These are phyloP conservation scores for Zaprionus taronus DNA, from an alignment of 1,140 invertebrate genomes.

Conservation along the genomic window DNA sequence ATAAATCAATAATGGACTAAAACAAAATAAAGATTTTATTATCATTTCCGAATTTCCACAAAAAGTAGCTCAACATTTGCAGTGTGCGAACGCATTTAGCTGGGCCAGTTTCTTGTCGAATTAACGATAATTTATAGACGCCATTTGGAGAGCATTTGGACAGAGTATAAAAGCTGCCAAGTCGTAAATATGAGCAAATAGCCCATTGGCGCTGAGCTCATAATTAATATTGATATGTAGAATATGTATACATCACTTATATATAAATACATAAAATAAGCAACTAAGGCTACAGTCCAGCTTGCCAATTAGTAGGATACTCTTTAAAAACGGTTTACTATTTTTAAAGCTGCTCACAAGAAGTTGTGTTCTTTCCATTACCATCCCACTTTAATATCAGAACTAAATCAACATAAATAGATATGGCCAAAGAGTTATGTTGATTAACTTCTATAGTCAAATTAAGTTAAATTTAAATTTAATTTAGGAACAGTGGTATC, in stretches of 20 bases:
- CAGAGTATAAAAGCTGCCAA: constrained; percentile 33
- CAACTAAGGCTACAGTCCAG: neutral
- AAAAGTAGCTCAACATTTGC: neutral
- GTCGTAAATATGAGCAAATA: constrained; percentile 51
- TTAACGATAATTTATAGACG: constrained; percentile 46
- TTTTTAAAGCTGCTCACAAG: too few species aligned
- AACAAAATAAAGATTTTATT: neutral
- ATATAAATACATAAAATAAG: neutral
- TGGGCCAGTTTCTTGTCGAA: constrained; percentile 4
- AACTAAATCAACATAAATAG: too few species aligned
- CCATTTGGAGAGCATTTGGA: constrained; percentile 6
- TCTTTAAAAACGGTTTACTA: neutral
- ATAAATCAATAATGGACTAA: too few species aligned
- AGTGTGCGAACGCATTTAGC: neutral
- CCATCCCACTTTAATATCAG: too few species aligned
- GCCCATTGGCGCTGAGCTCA: constrained; percentile 39
- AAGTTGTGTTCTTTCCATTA: too few species aligned
- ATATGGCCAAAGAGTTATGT: too few species aligned
- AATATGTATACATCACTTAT: neutral
- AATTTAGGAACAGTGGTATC: too few species aligned
- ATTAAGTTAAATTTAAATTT: too few species aligned
- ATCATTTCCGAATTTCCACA: neutral
- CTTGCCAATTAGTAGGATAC: neutral
- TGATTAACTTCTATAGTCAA: too few species aligned
- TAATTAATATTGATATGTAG: constrained; percentile 59